Base-by-base conservation (phyloP, 2,888 invertebrate species). In the Epicampocera succincta region DNA sequence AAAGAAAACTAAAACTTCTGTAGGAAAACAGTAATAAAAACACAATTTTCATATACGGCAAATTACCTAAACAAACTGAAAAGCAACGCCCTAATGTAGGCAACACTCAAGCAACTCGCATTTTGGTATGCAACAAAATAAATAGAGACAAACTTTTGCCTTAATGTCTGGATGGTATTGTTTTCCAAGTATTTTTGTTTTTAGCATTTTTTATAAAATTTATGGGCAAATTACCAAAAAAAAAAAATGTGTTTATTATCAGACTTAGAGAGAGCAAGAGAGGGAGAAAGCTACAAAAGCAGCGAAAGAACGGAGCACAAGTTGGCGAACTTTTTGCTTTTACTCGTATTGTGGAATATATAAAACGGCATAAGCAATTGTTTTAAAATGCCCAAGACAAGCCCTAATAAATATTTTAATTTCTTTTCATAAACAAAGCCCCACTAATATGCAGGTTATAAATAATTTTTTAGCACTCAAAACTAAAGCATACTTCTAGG, bases 241-340 rank as follows among this genome's bases (percentile, higher is more conserved):
- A 73, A 42, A 25, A 9, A 19, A 33, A 9, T 33, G 33, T 5
- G 1, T 3, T 25, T 25, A 5, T 25, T 25, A 25, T 25, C 25
- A 25, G 25, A 25, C 25, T 25, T 25, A 25, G 5, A 25, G 5
- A n/a, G 8, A n/a, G n/a, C n/a, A 17, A 33, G 6, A 12, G 71
- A 6, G 6, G 11, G 29, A 56, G 25, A 33, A 38, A 38, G 15
- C 29, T 8, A 15, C 11, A n/a, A 48, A 15, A 74, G 11, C 4
- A 56, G 33, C 15, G 3, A 17, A 11, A 68, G 48, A 42, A 52
- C 25, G 50, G 15, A 66, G 12, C 8, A 38, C 17, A 78, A 61
- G 82, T 85, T 84, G 83, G 74, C 50, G 75, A 77, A 84, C 83
- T 84, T 66, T 82, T 86, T 84, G 76, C 85, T 84, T 81, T 86